Conservation (phyloP, 1,140 invertebrate species). For the Apis florea region DNA sequence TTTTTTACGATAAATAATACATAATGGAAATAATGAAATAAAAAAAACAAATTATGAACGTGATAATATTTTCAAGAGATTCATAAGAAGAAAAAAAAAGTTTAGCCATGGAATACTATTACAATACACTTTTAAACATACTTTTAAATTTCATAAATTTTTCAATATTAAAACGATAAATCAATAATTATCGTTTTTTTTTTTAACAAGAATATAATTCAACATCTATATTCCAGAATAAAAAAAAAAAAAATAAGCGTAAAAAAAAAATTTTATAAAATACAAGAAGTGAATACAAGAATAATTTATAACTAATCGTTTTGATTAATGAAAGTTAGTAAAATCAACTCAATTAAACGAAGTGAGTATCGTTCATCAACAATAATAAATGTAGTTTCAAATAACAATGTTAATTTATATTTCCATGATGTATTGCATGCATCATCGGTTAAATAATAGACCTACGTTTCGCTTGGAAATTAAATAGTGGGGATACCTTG, state of each 20-base stretch:
- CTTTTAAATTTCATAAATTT: no score
- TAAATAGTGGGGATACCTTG: conserved; percentile 2
- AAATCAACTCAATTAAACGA: neutral
- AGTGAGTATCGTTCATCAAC: no score
- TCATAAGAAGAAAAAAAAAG: neutral
- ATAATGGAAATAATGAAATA: neutral
- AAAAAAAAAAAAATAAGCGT: no score
- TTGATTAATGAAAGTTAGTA: neutral
- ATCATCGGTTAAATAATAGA: conserved; percentile 21
- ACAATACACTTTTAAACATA: no score
- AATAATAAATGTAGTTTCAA: conserved; percentile 1
- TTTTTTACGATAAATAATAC: neutral
- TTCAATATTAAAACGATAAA: no score
- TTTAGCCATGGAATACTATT: no score
- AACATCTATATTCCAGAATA: no score
- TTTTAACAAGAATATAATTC: neutral
- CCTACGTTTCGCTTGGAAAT: conserved; percentile 2
- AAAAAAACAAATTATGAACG: neutral
- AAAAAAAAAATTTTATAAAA: neutral
- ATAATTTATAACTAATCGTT: neutral
- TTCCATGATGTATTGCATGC: conserved; percentile 28
- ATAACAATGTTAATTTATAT: conserved; percentile 26
- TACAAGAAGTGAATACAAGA: no score
- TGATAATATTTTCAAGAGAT: neutral
- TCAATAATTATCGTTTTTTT: no score